phyloP scores from a whole-genome alignment of 1,140 invertebrate genomes.

The Drosophila mauritiana region DNA sequence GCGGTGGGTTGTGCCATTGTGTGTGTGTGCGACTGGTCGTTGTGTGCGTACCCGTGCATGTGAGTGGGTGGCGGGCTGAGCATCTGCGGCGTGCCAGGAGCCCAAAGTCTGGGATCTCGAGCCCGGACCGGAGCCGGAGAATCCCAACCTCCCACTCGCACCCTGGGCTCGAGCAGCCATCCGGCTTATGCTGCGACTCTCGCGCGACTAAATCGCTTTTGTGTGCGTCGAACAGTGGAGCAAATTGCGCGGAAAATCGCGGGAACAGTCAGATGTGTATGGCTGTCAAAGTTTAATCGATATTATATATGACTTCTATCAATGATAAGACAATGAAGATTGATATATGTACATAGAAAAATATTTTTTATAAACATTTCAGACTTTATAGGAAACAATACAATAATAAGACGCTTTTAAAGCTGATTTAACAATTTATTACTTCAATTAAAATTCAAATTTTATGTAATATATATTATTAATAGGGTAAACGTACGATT shows the following conservation, averaged over 20 bases:
- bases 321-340: not conserved
- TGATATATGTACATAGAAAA: too few relatives aligned
- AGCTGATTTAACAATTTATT: too few relatives aligned
- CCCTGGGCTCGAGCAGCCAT: slow-evolving; percentile 28
- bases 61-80: slow-evolving; percentile 45
- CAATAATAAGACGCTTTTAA: too few relatives aligned
- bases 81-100: slow-evolving; percentile 73
- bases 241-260: slow-evolving; percentile 23
- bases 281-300: not conserved
- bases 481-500: not conserved
- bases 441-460: too few relatives aligned
- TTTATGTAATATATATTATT: not conserved
- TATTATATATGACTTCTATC: not conserved
- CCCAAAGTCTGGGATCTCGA: slow-evolving; percentile 49
- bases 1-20: slow-evolving; percentile 15
- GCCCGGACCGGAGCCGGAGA: slow-evolving; percentile 40
- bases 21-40: slow-evolving; percentile 10
- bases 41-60: slow-evolving; percentile 14
- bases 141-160: slow-evolving; percentile 21
- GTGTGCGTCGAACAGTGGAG: slow-evolving; percentile 36
- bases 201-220: slow-evolving; percentile 46
- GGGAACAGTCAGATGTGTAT: not conserved
- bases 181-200: slow-evolving; percentile 40
- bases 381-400: too few relatives aligned
- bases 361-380: not conserved